Evolutionary conservation across 2,113 vertebrate species (phyloP).

Genomic region (Sphaerodactylus townsendi): DNA sequence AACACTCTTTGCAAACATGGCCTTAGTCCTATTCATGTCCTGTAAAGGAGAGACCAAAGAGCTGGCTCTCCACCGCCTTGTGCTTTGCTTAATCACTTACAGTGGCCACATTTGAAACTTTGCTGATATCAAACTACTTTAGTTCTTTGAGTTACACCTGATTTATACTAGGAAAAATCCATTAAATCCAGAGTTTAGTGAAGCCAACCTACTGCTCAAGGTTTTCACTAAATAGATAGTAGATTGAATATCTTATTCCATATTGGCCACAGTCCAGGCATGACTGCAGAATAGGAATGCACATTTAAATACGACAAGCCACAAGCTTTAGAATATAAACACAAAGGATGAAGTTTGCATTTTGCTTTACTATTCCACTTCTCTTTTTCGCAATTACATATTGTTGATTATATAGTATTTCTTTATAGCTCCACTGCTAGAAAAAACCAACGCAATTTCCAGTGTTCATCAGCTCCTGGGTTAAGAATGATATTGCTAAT

Average conservation of each 20-base stretch:
- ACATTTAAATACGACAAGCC: neutral
- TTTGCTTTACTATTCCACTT: neutral
- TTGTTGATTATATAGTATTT: neutral
- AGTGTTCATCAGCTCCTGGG: fast-evolving
- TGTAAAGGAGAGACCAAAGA: neutral
- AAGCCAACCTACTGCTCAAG: too few relatives aligned
- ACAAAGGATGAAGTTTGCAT: fast-evolving
- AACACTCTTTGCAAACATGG: neutral
- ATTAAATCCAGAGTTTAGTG: neutral
- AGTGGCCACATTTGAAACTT: neutral
- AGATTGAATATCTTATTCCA: neutral
- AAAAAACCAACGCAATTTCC: neutral
- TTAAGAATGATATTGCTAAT: neutral
- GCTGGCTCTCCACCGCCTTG: neutral
- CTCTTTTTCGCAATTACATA: neutral
- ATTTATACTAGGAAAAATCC: too few relatives aligned
- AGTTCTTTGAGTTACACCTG: neutral
- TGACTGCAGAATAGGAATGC: neutral
- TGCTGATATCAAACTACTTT: neutral
- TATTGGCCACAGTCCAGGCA: neutral
- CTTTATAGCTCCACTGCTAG: neutral
- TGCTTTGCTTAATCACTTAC: neutral
- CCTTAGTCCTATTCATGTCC: too few relatives aligned
- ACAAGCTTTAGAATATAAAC: neutral
- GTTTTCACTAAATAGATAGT: neutral